Conservation (phyloP, 64 coral and sea anemone species). For the Anthopleura sola region DNA sequence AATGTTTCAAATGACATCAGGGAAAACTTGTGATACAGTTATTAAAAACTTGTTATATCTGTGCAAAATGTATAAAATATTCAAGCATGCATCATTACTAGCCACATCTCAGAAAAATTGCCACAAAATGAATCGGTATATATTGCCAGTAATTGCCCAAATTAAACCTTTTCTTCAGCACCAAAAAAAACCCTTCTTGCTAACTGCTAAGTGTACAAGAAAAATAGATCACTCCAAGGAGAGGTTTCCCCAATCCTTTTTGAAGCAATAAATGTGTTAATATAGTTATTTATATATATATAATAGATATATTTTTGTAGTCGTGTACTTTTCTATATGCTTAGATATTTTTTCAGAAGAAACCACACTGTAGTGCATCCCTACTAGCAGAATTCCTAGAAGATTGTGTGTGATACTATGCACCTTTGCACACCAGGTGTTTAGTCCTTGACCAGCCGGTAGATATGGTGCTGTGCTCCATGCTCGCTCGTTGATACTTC, state of each 20-base stretch:
- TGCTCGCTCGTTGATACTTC: constrained; percentile 99
- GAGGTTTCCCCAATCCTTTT: not conserved
- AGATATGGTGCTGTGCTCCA: constrained; percentile 95
- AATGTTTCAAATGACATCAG: no score
- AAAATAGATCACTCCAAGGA: not conserved
- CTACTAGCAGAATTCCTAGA: not conserved
- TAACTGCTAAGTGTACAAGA: not conserved
- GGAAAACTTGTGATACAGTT: no score
- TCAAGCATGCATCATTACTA: no score
- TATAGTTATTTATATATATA: not conserved
- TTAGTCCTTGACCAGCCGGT: constrained; percentile 96
- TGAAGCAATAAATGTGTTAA: not conserved
- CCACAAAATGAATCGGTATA: no score
- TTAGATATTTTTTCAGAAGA: not conserved
- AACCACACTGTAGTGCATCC: not conserved
- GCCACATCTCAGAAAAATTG: no score
- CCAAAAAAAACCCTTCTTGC: not conserved
- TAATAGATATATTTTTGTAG: not conserved
- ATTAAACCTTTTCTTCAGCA: not conserved
- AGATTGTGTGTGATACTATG: not conserved
- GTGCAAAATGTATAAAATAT: no score
- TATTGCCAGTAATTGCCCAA: not conserved
- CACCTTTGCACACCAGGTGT: not conserved
- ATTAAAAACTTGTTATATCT: no score
- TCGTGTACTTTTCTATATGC: constrained; percentile 2